These are phyloP conservation scores for Ptilodon capucinus DNA, from an alignment of 2,888 invertebrate genomes.

Conservation along the genomic window DNA sequence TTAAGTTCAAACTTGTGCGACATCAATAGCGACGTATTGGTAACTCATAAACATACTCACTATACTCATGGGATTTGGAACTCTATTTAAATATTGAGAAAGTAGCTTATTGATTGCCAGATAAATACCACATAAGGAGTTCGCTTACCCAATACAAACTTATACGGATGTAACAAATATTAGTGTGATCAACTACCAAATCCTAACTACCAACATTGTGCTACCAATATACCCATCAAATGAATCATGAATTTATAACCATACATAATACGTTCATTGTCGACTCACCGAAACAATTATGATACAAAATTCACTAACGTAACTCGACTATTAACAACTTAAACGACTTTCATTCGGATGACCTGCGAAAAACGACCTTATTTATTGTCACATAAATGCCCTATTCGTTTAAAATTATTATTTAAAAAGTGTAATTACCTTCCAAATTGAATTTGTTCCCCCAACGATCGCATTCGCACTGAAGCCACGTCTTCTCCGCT, in stretches of 20 bases:
- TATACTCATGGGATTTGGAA: not conserved
- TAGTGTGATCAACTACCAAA: slow-evolving; percentile 20
- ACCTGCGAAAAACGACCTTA: slow-evolving; percentile 64
- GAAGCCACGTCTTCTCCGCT: slow-evolving; percentile 94
- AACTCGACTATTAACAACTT: slow-evolving; percentile 66
- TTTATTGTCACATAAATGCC: slow-evolving; percentile 18
- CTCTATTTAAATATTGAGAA: not conserved
- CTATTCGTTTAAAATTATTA: no score
- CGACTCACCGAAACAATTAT: slow-evolving; percentile 61
- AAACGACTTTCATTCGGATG: slow-evolving; percentile 65
- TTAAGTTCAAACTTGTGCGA: not conserved
- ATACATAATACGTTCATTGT: slow-evolving; percentile 16
- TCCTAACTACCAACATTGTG: slow-evolving; percentile 34
- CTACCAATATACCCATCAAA: slow-evolving; percentile 36
- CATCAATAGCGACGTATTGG: not conserved
- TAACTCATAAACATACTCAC: no score
- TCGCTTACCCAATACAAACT: not conserved
- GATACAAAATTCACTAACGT: slow-evolving; percentile 50
- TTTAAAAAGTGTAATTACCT: slow-evolving; percentile 76
- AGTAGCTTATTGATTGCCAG: not conserved
- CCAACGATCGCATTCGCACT: slow-evolving; percentile 95
- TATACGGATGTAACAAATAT: slow-evolving; percentile 15
- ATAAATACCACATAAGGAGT: not conserved
- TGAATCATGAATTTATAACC: slow-evolving; percentile 14
- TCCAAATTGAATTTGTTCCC: slow-evolving; percentile 91